phyloP scores from a whole-genome alignment of 2,888 invertebrate genomes.

The Eugnorisma glareosa region DNA sequence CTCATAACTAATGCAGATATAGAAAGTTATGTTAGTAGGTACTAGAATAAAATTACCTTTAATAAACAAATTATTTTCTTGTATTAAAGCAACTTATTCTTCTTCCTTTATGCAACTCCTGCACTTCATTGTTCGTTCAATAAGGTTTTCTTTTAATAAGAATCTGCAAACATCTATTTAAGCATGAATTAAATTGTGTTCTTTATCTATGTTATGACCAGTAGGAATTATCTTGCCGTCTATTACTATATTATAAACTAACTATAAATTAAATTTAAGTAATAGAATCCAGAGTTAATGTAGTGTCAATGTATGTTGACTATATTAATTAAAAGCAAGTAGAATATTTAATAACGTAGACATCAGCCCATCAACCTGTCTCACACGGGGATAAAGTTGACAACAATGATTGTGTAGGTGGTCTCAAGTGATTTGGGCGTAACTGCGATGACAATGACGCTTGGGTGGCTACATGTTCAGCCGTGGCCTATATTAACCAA shows the following conservation, averaged over 20 bases:
- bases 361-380: conserved; percentile 23
- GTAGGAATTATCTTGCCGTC: not conserved
- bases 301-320: not conserved
- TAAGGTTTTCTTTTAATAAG: not conserved
- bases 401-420: conserved; percentile 54
- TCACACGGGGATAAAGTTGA: conserved; percentile 26
- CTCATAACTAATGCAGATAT: conserved; percentile 44
- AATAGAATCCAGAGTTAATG: not conserved
- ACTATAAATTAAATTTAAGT: not conserved
- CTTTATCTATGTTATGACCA: not conserved
- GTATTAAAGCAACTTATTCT: not conserved
- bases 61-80: conserved; percentile 11
- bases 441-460: conserved; percentile 28
- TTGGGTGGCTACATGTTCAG: conserved; percentile 53
- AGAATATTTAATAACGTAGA: conserved; percentile 1
- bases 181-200: not conserved
- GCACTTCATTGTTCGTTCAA: not conserved
- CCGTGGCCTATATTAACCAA: conserved; percentile 16
- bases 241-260: not conserved
- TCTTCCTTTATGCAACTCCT: not conserved
- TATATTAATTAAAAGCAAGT: not conserved
- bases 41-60: conserved; percentile 23
- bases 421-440: conserved; percentile 58
- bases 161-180: not conserved
- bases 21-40: conserved; percentile 23